A percentile compares a stretch with the other conserved stretches of the same genome.
phyloP scores from a whole-genome alignment of 2,113 vertebrate genomes.

The Sceloporus tristichus region DNA sequence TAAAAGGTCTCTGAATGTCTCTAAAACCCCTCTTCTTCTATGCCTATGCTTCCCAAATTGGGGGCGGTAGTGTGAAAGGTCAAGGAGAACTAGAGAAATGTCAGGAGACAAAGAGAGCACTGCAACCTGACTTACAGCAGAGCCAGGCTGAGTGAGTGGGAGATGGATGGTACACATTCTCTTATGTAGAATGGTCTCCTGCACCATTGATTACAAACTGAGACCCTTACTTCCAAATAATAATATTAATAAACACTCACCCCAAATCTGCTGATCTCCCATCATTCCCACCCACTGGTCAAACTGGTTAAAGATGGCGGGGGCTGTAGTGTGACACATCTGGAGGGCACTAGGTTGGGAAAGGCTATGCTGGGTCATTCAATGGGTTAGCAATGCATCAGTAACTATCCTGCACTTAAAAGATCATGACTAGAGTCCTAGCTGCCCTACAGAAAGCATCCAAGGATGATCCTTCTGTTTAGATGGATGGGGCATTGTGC shows the following conservation, averaged over 20 bases:
- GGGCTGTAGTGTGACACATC: too few relatives aligned
- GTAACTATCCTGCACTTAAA: not conserved
- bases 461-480: not conserved
- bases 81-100: not conserved
- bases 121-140: not conserved
- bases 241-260: not conserved
- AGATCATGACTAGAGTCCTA: not conserved
- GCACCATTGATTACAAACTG: not conserved
- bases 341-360: too few relatives aligned
- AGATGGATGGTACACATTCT: not conserved
- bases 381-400: too few relatives aligned
- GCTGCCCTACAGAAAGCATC: not conserved
- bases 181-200: too few relatives aligned
- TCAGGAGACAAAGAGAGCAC: too few relatives aligned
- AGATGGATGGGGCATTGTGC: too few relatives aligned
- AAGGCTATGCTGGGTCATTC: too few relatives aligned
- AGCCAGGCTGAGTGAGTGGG: not conserved
- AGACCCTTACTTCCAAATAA: not conserved
- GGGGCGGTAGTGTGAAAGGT: not conserved
- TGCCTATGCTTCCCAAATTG: not conserved
- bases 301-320: too few relatives aligned
- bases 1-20: constrained; percentile 7
- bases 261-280: not conserved
- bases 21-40: not conserved
- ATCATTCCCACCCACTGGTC: not conserved